Base-by-base conservation (phyloP, 64 coral and sea anemone species). In the Catalaphyllia jardinei region DNA sequence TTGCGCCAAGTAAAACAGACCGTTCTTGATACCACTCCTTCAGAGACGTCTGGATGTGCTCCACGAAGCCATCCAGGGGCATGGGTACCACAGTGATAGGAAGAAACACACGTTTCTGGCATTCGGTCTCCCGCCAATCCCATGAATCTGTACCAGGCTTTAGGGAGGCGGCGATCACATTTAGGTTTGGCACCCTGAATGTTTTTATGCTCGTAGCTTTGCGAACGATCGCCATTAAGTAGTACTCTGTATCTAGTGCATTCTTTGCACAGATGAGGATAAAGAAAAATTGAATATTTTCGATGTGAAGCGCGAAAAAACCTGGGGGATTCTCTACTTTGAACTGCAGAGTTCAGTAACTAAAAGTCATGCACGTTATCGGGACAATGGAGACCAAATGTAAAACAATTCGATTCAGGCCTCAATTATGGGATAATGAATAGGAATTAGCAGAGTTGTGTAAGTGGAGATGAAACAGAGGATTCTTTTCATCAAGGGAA, bases 1-100 rank as follows among this genome's bases (percentile, higher is more conserved):
- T n/a, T 13, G 16, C 27, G 67, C 86, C 86, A 88, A 17, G 17
- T 75, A 29, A 76, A 88, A 27, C 86, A 88, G 29, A 88, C 86
- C 11, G 46, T 76, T 31, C 86, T 52, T 15, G 20, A 14, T 4
- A 88, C 86, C 0, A 60, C 30, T 19, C 79, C 79, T 22, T 63
- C 60, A 33, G 16, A 17, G 2, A 82, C 60, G 0, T 3, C 18
- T 0, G 79, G 79, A 82, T 65, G 79, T 4, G 0, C 60, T 39
- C 79, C 79, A 10, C 7, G 29, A 0, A 82, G 59, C 60, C 60
- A 82, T 30, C 79, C 79, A 22, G 79, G 79, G 18, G 79, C 79
- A 42, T 38, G 31, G 1, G 79, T 82, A 22, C 79, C 79, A 65
- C 79, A 82, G 30, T 18, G 79, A 64, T 39, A 30, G 4, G 30